phyloP scores from a whole-genome alignment of 1,140 invertebrate genomes.

The Drosophila mojavensis region DNA sequence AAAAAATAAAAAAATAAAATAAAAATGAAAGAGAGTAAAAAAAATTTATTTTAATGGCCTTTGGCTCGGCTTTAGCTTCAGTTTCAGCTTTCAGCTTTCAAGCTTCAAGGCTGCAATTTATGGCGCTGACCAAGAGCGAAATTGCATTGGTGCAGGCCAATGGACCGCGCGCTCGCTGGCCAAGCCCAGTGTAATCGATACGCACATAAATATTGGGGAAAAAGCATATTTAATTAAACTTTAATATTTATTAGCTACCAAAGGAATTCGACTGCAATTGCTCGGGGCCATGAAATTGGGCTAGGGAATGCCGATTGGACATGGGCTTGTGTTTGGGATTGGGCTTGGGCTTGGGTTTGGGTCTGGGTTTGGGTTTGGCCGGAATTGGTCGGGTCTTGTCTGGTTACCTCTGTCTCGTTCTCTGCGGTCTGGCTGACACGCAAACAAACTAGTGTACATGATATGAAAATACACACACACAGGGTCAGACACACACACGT shows the following conservation, averaged over 20 bases:
- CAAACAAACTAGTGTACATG: slow-evolving; percentile 53
- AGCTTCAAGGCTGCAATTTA: slow-evolving; percentile 80
- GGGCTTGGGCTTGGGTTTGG: not conserved
- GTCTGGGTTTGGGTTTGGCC: slow-evolving; percentile 4
- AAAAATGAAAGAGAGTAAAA: slow-evolving; percentile 20
- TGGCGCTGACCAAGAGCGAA: slow-evolving; percentile 73
- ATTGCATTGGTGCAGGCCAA: slow-evolving; percentile 60
- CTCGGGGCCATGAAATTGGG: slow-evolving; percentile 39
- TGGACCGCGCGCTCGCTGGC: not conserved
- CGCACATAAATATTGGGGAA: slow-evolving; percentile 72
- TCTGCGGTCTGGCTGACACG: slow-evolving; percentile 29
- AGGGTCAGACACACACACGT: slow-evolving; percentile 8
- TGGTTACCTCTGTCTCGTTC: slow-evolving; percentile 1
- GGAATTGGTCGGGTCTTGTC: slow-evolving; percentile 15
- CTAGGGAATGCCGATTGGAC: slow-evolving; percentile 9
- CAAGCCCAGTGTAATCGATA: slow-evolving; percentile 57
- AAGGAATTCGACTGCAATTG: slow-evolving; percentile 70
- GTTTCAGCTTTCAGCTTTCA: slow-evolving; percentile 28
- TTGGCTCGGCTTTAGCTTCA: slow-evolving; percentile 57
- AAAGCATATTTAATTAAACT: slow-evolving; percentile 82
- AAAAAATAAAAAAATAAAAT: slow-evolving; percentile 1
- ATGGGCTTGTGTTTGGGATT: not conserved
- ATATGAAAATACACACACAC: slow-evolving; percentile 37
- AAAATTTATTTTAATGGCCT: slow-evolving; percentile 76
- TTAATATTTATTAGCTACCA: slow-evolving; percentile 81